Evolutionary conservation across 2,797 vertebrate species (phyloP).

Genomic region (Pseudochaenichthys georgianus): DNA sequence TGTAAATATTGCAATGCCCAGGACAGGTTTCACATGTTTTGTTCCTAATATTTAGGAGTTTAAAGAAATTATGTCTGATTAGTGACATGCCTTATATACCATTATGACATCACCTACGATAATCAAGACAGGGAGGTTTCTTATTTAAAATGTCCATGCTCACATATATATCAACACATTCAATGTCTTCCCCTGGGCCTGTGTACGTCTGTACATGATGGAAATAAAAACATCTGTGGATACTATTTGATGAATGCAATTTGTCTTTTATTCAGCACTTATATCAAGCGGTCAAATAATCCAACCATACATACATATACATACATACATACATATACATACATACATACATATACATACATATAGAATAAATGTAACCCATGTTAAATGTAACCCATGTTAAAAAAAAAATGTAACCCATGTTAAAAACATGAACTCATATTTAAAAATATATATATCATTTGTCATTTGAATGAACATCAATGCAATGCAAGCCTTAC

Average conservation of each 20-base stretch:
- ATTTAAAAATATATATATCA: neutral
- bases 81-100: slow-evolving; percentile 36
- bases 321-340: too few relatives aligned
- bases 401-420: neutral
- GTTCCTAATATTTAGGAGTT: slow-evolving; percentile 84
- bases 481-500: neutral
- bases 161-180: slow-evolving; percentile 4
- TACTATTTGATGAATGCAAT: neutral
- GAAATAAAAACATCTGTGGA: slow-evolving; percentile 55
- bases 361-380: too few relatives aligned
- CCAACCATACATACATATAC: neutral
- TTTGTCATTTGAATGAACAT: neutral
- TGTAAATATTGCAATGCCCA: slow-evolving; percentile 10
- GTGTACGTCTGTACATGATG: slow-evolving; percentile 55
- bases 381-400: too few relatives aligned
- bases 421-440: neutral
- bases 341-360: too few relatives aligned
- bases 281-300: neutral
- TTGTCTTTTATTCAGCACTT: slow-evolving; percentile 13
- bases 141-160: slow-evolving; percentile 15
- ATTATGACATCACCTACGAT: slow-evolving; percentile 11
- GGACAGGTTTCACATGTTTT: slow-evolving; percentile 38
- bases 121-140: slow-evolving; percentile 10
- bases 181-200: slow-evolving; percentile 37
- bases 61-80: slow-evolving; percentile 49